Conservation (phyloP, 2,888 invertebrate genomes). For the Acanthosepion esculentum region DNA sequence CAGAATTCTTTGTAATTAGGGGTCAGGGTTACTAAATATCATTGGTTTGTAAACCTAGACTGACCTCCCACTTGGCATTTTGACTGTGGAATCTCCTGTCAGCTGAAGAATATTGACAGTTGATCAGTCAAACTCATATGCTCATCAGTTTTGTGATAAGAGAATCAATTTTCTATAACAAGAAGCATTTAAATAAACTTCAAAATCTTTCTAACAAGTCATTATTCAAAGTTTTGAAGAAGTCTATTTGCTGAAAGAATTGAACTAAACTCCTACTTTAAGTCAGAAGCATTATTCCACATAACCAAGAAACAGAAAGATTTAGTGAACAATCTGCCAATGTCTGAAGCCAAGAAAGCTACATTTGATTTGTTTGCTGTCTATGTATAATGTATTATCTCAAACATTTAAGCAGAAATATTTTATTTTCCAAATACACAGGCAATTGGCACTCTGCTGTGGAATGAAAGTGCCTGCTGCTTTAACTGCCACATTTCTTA, state of each 20-base stretch:
- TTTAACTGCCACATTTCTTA: no score
- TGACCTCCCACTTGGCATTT: neutral
- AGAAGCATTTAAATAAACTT: neutral
- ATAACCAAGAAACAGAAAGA: neutral
- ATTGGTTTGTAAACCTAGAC: neutral
- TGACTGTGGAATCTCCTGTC: neutral
- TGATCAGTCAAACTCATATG: neutral
- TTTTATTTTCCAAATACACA: no score
- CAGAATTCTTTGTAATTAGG: neutral
- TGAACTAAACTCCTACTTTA: neutral
- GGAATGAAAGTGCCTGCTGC: no score
- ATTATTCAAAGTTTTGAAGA: slow-evolving; percentile 33
- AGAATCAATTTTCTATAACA: neutral
- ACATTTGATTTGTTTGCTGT: neutral
- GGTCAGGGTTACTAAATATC: neutral
- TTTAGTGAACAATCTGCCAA: neutral
- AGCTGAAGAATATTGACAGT: neutral
- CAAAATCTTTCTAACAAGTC: slow-evolving; percentile 1
- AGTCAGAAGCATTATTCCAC: neutral
- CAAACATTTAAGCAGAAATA: no score
- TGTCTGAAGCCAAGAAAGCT: neutral
- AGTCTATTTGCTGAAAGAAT: neutral
- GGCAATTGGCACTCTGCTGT: no score
- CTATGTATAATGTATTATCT: no score
- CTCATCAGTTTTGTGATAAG: neutral